A percentile compares a stretch with the other conserved stretches of the same genome.
These are phyloP conservation scores for Salvelinus namaycush DNA, from an alignment of 2,113 vertebrate genomes.

Conservation along the genomic window DNA sequence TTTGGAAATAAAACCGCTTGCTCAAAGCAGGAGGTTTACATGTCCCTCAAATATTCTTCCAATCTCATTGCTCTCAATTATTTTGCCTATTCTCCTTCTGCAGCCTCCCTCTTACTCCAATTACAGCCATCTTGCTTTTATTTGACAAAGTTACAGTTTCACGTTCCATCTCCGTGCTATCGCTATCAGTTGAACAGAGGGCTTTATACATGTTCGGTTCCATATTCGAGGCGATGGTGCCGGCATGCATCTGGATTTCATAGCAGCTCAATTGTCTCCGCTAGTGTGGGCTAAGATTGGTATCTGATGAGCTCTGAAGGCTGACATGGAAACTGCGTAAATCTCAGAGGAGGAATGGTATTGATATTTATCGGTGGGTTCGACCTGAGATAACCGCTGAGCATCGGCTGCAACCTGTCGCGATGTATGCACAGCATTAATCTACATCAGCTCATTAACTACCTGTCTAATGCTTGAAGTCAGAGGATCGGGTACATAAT, in stretches of 20 bases:
- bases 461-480: not conserved
- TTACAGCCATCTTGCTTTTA: conserved; percentile 58
- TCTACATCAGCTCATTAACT: conserved; percentile 1
- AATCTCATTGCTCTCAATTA: conserved; percentile 23
- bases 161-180: conserved; percentile 48
- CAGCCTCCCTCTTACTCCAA: conserved; percentile 13
- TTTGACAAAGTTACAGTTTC: conserved; percentile 37
- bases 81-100: conserved; percentile 15
- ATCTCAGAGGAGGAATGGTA: conserved; percentile 44
- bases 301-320: conserved; percentile 45
- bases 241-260: conserved; percentile 57
- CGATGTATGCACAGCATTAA: conserved; percentile 4
- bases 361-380: conserved; percentile 53
- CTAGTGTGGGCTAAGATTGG: conserved; percentile 40
- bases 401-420: conserved; percentile 23
- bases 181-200: conserved; percentile 40
- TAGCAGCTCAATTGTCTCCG: conserved; percentile 52
- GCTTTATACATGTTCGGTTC: not conserved
- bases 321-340: conserved; percentile 34
- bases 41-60: conserved; percentile 33
- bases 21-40: conserved; percentile 39
- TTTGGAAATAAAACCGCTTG: conserved; percentile 14
- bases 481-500: not conserved
- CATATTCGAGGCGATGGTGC: conserved; percentile 14
- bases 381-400: conserved; percentile 29